Conservation (phyloP, 2,797 vertebrate genomes). For the Gallinago stenura region DNA sequence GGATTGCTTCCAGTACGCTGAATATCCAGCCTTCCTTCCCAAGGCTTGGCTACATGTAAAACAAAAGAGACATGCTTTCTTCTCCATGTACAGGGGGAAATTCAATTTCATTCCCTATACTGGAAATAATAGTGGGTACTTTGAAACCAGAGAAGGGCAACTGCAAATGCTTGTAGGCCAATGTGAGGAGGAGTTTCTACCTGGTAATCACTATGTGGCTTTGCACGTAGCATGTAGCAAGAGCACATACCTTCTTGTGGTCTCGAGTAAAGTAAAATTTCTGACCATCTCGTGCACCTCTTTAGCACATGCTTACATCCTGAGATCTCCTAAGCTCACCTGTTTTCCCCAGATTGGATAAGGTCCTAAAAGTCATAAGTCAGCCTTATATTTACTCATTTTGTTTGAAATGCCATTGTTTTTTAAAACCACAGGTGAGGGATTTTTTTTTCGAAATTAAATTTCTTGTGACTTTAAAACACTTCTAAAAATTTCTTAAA, state of each 20-base stretch:
- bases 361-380: background rate
- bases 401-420: background rate
- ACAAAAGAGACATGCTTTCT: background rate
- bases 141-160: background rate
- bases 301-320: background rate
- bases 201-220: background rate
- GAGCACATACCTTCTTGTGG: rapidly evolving
- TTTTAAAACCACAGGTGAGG: background rate
- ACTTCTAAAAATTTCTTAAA: background rate
- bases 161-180: rapidly evolving
- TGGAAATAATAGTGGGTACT: background rate
- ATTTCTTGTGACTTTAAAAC: background rate
- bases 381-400: background rate
- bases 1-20: background rate
- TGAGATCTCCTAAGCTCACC: background rate
- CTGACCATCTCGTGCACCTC: background rate
- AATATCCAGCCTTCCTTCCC: background rate
- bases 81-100: background rate
- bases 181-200: background rate
- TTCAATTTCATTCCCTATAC: background rate
- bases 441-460: background rate
- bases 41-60: background rate
- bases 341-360: background rate
- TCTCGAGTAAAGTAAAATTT: background rate
- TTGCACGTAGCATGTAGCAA: background rate